Conservation (phyloP, 2,113 vertebrate genomes). For the Chaenocephalus aceratus region DNA sequence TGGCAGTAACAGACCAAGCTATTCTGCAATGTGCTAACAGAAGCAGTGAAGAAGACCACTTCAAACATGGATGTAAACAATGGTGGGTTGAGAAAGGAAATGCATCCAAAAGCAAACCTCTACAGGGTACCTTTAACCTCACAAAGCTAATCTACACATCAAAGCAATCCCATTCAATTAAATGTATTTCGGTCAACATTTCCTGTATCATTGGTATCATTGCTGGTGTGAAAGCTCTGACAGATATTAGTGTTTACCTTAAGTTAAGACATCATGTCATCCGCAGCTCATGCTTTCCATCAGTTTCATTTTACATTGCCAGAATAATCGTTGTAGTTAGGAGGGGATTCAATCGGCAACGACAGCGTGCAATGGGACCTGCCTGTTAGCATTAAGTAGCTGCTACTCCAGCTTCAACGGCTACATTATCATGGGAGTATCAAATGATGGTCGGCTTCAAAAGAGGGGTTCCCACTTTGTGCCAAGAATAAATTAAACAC, state of each 20-base stretch:
- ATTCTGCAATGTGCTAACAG: background rate
- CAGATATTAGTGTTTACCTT: background rate
- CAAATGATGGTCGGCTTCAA: background rate
- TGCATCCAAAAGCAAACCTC: background rate
- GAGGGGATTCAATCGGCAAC: background rate
- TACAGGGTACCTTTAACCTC: background rate
- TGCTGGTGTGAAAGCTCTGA: background rate
- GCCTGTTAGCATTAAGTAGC: background rate
- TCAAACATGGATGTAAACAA: background rate
- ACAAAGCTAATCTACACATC: too few species aligned
- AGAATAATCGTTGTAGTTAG: background rate
- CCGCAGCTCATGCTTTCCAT: background rate
- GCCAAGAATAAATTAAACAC: conserved; percentile 4
- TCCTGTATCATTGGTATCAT: background rate
- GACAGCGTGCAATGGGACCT: background rate
- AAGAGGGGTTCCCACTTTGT: background rate
- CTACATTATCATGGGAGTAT: background rate
- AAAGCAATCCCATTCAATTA: background rate
- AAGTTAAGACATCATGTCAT: background rate
- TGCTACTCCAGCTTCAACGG: background rate
- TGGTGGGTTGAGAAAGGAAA: background rate
- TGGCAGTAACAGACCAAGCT: background rate
- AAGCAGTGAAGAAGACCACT: background rate
- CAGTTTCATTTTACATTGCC: background rate
- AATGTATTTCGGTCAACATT: background rate